Conservation (phyloP, 2,888 invertebrate genomes). For the Listrodromus nycthemerus region DNA sequence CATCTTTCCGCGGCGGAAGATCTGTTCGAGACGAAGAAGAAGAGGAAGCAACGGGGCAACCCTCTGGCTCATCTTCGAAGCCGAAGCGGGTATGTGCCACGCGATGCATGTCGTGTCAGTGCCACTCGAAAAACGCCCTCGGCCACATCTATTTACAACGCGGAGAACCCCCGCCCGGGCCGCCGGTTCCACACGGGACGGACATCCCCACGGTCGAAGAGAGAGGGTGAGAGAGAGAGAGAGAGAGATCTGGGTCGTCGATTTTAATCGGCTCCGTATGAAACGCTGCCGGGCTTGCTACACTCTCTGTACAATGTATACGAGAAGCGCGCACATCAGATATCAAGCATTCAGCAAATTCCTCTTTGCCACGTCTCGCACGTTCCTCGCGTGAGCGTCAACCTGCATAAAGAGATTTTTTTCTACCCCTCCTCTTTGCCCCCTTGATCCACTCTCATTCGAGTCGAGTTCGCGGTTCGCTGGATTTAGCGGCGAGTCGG, state of each 20-base stretch:
- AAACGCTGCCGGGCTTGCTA: conserved; percentile 60
- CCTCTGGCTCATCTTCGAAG: conserved; percentile 64
- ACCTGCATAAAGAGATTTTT: conserved; percentile 48
- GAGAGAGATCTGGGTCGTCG: conserved; percentile 81
- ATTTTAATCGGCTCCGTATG: conserved; percentile 81
- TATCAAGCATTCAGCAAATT: conserved; percentile 75
- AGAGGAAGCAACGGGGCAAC: conserved; percentile 14
- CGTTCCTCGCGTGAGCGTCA: conserved; percentile 10
- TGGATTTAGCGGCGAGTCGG: conserved; percentile 24
- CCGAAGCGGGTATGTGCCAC: conserved; percentile 40
- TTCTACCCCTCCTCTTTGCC: not conserved
- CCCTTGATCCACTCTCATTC: conserved; percentile 30
- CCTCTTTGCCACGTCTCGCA: conserved; percentile 54
- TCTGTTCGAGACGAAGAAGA: conserved; percentile 33
- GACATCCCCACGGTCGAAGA: conserved; percentile 66
- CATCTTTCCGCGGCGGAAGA: conserved; percentile 16
- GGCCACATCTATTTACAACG: conserved; percentile 80
- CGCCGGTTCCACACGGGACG: conserved; percentile 2
- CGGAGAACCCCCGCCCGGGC: conserved; percentile 68
- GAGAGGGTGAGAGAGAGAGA: conserved; percentile 48
- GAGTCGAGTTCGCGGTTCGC: conserved; percentile 9
- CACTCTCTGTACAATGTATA: conserved; percentile 29
- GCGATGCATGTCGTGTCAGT: conserved; percentile 70
- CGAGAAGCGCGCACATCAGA: conserved; percentile 14
- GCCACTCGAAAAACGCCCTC: conserved; percentile 81